These are phyloP conservation scores for Trilocha varians DNA, from an alignment of 2,888 invertebrate genomes.

Conservation along the genomic window DNA sequence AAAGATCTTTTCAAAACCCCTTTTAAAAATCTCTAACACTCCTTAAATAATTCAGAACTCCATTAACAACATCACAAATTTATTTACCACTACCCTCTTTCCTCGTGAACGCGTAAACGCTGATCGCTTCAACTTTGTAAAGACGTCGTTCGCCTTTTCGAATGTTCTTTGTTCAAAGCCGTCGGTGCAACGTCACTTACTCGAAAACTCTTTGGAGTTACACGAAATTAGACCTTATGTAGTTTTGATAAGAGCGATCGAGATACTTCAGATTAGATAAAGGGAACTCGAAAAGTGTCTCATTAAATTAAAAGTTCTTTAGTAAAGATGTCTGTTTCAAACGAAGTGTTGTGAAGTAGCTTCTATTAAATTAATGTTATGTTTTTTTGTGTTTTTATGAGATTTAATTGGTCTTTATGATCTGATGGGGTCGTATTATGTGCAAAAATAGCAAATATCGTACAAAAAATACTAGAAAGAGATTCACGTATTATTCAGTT, in stretches of 20 bases:
- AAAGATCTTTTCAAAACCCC: no score
- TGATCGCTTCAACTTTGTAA: slow-evolving; percentile 52
- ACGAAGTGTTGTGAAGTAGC: neutral
- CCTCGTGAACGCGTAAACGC: slow-evolving; percentile 36
- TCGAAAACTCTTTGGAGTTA: slow-evolving; percentile 5
- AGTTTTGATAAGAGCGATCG: slow-evolving; percentile 20
- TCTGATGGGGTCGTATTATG: neutral
- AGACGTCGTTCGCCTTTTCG: slow-evolving; percentile 56
- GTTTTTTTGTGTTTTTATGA: neutral
- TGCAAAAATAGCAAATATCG: no score
- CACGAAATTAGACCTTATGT: slow-evolving; percentile 22
- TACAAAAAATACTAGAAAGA: no score
- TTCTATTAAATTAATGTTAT: slow-evolving; percentile 51
- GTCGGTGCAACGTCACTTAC: slow-evolving; percentile 11
- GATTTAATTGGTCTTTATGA: neutral
- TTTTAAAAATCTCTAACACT: no score
- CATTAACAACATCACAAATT: neutral
- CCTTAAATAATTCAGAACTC: no score
- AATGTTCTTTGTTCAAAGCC: slow-evolving; percentile 35
- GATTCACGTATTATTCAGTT: no score
- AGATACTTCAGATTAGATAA: slow-evolving; percentile 23
- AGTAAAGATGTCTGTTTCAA: slow-evolving; percentile 9
- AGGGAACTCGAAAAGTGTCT: slow-evolving; percentile 4
- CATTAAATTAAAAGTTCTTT: slow-evolving; percentile 8
- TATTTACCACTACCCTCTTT: slow-evolving; percentile 3